Evolutionary conservation across 2,888 invertebrate species (phyloP), one percentile per base, ranked within the genome.

Genomic region (Abrostola triplasia): DNA sequence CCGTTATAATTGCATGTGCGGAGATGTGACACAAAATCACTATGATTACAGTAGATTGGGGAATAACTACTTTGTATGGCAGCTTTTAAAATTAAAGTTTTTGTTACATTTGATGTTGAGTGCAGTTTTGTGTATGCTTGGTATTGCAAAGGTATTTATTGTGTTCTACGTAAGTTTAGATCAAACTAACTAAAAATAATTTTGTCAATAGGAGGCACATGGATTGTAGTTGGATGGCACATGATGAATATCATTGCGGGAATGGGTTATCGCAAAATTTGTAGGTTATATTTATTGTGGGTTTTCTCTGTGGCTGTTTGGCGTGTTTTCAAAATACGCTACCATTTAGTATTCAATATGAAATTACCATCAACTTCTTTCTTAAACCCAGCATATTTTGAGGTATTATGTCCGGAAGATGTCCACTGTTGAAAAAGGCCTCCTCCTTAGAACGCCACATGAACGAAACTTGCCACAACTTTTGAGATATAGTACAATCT

Each of bases 1-100:
- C 86, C 85, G 86, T 88, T 88, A 81, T 87, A 86, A 88, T 88
- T 84, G 84, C 72, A 67, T 64, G 65, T 65, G 72, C 72, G 58
- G 76, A 69, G 77, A 77, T 74, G 71, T 80, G 78, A 82, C 79
- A 73, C 70, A 69, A 80, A 80, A 78, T 76, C 77, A 64, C 66
- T 63, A 75, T 80, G 67, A 76, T 67, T 74, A 70, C 71, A 54
- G 68, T 70, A 51, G 51, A 70, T 66, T 73, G 61, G 59, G 61
- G 49, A 56, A 61, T 56, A 56, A 72, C 47, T 37, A 67, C 40
- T 61, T 59, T 53, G 53, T 40, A 66, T 50, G n/a, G 52, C 49
- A 48, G 4, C 44, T 47, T 62, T 78, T 58, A 50, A 37, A 41
- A 59, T 69, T 53, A 47, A 54, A 36, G 41, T 59, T 61, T 60